Evolutionary conservation across 2,113 vertebrate genomes (phyloP), one percentile per base, ranked within the genome.

Genomic region (Astur gentilis): DNA sequence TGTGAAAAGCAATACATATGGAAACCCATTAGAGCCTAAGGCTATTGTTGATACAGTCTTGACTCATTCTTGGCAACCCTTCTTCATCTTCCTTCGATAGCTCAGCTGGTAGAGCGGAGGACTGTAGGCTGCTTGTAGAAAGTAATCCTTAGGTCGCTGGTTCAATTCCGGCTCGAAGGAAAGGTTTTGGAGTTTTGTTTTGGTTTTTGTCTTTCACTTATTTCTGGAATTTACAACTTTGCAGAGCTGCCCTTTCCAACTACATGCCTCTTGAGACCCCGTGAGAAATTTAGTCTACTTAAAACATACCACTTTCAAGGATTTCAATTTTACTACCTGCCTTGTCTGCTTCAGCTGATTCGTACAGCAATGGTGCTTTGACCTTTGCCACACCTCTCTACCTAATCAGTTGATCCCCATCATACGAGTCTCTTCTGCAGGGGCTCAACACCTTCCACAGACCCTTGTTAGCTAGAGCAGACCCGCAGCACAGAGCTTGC

Each of bases 31-130:
- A 90, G 79, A 93, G 93, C 96, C 96, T 94, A 80, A 93, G 92
- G 95, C 93, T 96, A 95, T 95, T 96, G 95, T 96, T 96, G 93
- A 96, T 91, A 29, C 6, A 32, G 36, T 90, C 92, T 94, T 96
- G 93, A 95, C 96, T 97, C 82, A 70, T 97, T 95, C 79, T 94
- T 97, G 93, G 90, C 96, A 90, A 0, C 2, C 0, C 0, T 3
- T 31, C 16, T 10, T 1, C 12, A 32, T 76, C 82, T 96, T 96
- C 98, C 97, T 99, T 99, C 98, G 98, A 98, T 99, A 99, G 98
- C 99, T 98, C 98, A 99, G 99, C 97, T 98, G 98, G 98, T 98
- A 99, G 98, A 99, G 98, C 85, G 97, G 98, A 98, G 98, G 98
- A 99, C 98, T 99, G 98, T 99, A 99, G 99, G 6, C 23, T 80